Base-by-base conservation (phyloP, 1,140 invertebrate species). In the Panagrolaimus sp. region DNA sequence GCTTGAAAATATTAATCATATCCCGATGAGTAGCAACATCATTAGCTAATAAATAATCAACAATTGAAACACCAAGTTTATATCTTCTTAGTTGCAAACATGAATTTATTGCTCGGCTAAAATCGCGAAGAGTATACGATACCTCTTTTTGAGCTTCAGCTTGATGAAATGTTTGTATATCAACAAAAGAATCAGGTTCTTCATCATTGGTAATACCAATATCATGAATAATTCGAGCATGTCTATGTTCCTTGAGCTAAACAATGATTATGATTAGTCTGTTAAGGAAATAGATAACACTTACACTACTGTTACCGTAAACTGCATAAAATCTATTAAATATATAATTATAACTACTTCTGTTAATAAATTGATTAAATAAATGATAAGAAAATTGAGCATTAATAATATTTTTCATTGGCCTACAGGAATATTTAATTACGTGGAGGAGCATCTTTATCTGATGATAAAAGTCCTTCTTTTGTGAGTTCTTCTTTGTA, bases 401-500 rank as follows among this genome's bases (percentile, higher is more conserved):
- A 38, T 38, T 38, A 38, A 38, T 38, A 38, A 38, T 7, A 7
- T 38, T 38, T 38, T 38, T 38, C 2, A 38, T 2, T 38, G 31
- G 31, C 31, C 31, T 38, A 38, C 31, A 38, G 2, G 31, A 38
- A 38, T 38, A 38, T 38, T 38, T 57, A 20, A 57, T 14, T 16
- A 57, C 20, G 51, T 16, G 20, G 11, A 27, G 13, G 20, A 27
- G 20, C 51, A 57, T 57, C 51, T 57, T 57, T 27, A 11, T 20
- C 20, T 4, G 51, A n/a, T n/a, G n/a, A 20, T 11, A 57, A 27
- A 27, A 25, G 27, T 20, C 51, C 51, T 57, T 57, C 51, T 27
- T 57, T 57, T 9, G 51, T 57, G n/a, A 57, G 51, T 57, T 57
- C 51, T 11, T 20, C 20, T 27, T 57, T 57, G 51, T 57, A 57